Conservation (phyloP, 2,888 invertebrate genomes). For the Myopa tessellatipennis region DNA sequence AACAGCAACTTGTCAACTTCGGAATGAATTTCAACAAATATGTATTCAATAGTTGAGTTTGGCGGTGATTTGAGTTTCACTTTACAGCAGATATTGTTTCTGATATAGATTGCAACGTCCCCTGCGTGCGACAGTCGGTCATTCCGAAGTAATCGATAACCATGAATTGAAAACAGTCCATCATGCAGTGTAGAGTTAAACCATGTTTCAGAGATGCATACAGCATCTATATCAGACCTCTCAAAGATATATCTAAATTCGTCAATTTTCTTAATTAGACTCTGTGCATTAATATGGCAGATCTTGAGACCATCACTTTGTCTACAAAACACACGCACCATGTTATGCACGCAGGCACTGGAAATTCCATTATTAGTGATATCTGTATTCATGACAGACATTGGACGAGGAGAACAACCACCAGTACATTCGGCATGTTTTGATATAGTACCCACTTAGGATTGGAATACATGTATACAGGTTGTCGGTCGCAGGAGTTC, state of each 20-base stretch:
- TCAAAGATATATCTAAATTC: constrained; percentile 21
- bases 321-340: background rate
- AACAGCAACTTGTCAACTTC: constrained; percentile 2
- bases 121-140: background rate
- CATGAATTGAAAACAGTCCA: background rate
- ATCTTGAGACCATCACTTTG: constrained; percentile 16
- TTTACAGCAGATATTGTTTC: background rate
- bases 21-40: constrained; percentile 1
- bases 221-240: background rate
- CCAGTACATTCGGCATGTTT: too few species aligned
- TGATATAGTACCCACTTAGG: too few species aligned
- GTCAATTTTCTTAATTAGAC: constrained; percentile 15
- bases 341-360: background rate
- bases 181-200: background rate
- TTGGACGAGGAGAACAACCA: background rate
- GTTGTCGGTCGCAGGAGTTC: too few species aligned
- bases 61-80: background rate
- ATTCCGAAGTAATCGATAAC: background rate
- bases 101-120: background rate
- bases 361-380: background rate
- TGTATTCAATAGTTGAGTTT: background rate
- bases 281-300: constrained; percentile 22
- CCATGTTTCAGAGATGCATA: background rate
- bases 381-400: background rate
- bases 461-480: too few species aligned